phyloP scores from a whole-genome alignment of 2,113 vertebrate genomes.

The Acinonyx jubatus region DNA sequence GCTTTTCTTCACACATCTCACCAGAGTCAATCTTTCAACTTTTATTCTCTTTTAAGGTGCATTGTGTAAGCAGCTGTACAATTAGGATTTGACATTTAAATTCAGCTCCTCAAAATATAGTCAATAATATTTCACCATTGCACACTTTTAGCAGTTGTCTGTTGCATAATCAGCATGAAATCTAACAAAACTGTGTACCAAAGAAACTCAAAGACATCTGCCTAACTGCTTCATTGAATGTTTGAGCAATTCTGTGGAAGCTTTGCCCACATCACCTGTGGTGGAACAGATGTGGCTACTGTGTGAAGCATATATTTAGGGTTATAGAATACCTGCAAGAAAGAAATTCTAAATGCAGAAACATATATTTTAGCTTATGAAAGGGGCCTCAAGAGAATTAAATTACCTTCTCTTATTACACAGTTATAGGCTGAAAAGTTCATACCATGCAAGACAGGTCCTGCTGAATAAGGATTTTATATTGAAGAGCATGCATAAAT shows the following conservation, averaged over 20 bases:
- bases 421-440: slow-evolving; percentile 21
- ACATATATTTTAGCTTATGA: slow-evolving; percentile 51
- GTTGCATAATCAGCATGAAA: slow-evolving; percentile 70
- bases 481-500: slow-evolving; percentile 43
- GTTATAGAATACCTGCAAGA: slow-evolving; percentile 49
- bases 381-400: slow-evolving; percentile 22
- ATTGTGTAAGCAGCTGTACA: slow-evolving; percentile 52
- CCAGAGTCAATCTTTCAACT: slow-evolving; percentile 21
- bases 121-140: slow-evolving; percentile 65
- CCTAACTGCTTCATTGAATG: slow-evolving; percentile 68
- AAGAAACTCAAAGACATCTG: slow-evolving; percentile 73
- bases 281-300: slow-evolving; percentile 72
- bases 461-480: slow-evolving; percentile 54
- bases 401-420: slow-evolving; percentile 55
- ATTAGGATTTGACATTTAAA: slow-evolving; percentile 65
- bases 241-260: slow-evolving; percentile 49
- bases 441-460: neutral
- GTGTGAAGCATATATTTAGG: slow-evolving; percentile 49
- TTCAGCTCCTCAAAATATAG: slow-evolving; percentile 59
- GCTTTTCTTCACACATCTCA: neutral
- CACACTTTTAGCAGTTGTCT: slow-evolving; percentile 56
- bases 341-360: slow-evolving; percentile 59
- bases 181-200: slow-evolving; percentile 62
- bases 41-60: slow-evolving; percentile 34
- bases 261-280: slow-evolving; percentile 66